These are phyloP conservation scores for Tortrix viridana DNA, from an alignment of 2,888 invertebrate genomes.

Conservation along the genomic window DNA sequence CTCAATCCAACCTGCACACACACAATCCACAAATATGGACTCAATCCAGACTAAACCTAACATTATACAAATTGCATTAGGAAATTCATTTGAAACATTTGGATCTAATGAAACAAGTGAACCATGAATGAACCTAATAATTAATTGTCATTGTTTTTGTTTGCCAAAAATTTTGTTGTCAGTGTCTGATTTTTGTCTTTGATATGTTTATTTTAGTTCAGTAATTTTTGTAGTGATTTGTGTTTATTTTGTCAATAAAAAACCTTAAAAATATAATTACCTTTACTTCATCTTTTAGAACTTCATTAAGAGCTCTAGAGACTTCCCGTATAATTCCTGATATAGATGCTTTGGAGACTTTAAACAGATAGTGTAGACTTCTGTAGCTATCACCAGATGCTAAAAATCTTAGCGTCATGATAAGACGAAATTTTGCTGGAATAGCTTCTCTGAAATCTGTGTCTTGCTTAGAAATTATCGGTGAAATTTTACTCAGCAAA, in stretches of 20 bases:
- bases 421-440: slow-evolving; percentile 48
- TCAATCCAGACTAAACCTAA: no score
- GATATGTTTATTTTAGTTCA: no score
- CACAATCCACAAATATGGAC: background rate
- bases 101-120: slow-evolving; percentile 26
- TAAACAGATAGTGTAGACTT: slow-evolving; percentile 46
- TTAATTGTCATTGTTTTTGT: no score
- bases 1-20: background rate
- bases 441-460: slow-evolving; percentile 26
- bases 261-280: slow-evolving; percentile 39
- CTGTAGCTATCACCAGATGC: slow-evolving; percentile 45
- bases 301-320: slow-evolving; percentile 47
- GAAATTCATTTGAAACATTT: slow-evolving; percentile 3
- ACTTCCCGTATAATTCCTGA: slow-evolving; percentile 50
- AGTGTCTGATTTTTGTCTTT: no score
- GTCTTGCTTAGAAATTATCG: slow-evolving; percentile 47
- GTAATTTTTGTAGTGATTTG: no score
- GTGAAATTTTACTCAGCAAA: slow-evolving; percentile 48
- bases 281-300: slow-evolving; percentile 48
- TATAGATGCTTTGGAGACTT: slow-evolving; percentile 46
- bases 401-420: slow-evolving; percentile 49
- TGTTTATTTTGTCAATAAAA: slow-evolving; percentile 24
- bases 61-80: background rate
- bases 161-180: no score
- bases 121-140: slow-evolving; percentile 39